Conservation (phyloP, 2,113 vertebrate genomes). For the Pipa parva region DNA sequence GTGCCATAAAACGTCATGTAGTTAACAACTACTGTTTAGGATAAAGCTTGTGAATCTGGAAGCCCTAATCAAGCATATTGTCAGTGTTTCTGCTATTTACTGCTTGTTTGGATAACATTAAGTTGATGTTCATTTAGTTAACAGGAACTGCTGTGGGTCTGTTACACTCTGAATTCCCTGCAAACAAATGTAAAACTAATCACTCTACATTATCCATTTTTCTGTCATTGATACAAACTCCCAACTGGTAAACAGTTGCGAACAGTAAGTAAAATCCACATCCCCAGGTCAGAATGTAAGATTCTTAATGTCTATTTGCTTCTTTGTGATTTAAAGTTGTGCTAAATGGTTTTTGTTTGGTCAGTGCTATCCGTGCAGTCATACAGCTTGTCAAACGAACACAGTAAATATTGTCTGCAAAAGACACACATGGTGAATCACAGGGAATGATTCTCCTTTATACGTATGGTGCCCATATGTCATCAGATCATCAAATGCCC, state of each 20-base stretch:
- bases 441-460: neutral
- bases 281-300: neutral
- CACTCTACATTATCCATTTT: neutral
- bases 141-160: too few species aligned
- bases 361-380: slow-evolving; percentile 4
- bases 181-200: neutral
- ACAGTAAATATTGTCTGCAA: slow-evolving; percentile 10
- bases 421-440: neutral
- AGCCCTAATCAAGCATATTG: too few species aligned
- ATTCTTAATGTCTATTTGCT: slow-evolving; percentile 12
- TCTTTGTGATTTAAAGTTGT: neutral
- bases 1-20: too few species aligned
- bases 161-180: too few species aligned
- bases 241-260: neutral
- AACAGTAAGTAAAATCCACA: neutral
- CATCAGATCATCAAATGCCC: neutral
- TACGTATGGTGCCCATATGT: slow-evolving; percentile 26
- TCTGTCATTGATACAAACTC: neutral
- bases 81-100: too few species aligned
- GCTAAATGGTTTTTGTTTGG: slow-evolving; percentile 13
- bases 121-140: too few species aligned
- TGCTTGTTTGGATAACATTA: too few species aligned
- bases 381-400: slow-evolving; percentile 1
- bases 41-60: too few species aligned
- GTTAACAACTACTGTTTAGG: too few species aligned